A percentile compares a stretch with the other conserved stretches of the same genome.
phyloP scores from a whole-genome alignment of 2,113 vertebrate genomes.

The Aplodontia rufa region DNA sequence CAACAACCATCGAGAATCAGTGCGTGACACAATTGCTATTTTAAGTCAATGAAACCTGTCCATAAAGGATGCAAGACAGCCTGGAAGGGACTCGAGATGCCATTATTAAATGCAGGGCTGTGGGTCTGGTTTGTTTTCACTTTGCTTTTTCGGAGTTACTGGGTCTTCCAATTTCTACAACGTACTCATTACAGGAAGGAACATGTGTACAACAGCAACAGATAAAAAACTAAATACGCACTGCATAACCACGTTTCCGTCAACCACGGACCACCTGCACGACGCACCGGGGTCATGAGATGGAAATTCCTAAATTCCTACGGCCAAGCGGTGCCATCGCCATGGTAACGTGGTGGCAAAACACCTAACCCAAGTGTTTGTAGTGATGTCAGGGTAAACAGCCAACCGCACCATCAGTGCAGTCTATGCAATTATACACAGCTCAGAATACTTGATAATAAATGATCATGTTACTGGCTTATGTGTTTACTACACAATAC shows the following conservation, averaged over 20 bases:
- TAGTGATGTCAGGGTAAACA: background rate
- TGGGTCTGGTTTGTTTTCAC: background rate
- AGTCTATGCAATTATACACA: background rate
- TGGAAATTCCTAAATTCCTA: background rate
- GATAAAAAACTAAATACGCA: background rate
- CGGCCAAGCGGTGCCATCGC: background rate
- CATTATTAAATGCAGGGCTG: background rate
- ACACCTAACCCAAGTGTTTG: accelerated
- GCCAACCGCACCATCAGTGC: background rate
- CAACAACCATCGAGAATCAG: background rate
- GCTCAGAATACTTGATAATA: background rate
- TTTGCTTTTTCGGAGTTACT: background rate
- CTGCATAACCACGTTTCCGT: background rate
- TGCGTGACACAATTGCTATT: too few species aligned
- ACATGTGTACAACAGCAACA: background rate
- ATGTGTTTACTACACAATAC: background rate
- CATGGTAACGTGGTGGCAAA: background rate
- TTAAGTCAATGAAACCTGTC: background rate
- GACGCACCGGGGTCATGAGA: background rate
- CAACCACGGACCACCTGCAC: background rate
- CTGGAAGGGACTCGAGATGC: background rate
- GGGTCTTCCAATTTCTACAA: background rate
- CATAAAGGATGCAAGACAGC: background rate
- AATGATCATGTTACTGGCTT: background rate
- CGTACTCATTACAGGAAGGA: background rate